phyloP scores from a whole-genome alignment of 2,113 vertebrate genomes.

The Hypanus sabinus region DNA sequence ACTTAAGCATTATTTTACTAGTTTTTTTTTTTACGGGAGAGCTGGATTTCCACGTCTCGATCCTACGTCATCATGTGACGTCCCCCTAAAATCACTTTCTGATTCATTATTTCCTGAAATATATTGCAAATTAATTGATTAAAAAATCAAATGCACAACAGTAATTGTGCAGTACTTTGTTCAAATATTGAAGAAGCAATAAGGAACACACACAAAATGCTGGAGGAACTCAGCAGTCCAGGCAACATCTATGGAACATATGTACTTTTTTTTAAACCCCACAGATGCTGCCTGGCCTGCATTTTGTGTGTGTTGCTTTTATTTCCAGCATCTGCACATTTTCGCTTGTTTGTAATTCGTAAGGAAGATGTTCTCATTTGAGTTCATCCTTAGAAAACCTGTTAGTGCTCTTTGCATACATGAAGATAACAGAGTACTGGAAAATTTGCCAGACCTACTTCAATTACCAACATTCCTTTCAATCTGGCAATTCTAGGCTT shows the following conservation, averaged over 20 bases:
- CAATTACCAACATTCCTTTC: background rate
- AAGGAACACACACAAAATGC: background rate
- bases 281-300: no score
- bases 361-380: background rate
- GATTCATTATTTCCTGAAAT: no score
- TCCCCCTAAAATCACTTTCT: no score
- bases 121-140: background rate
- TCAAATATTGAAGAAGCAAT: background rate
- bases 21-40: no score
- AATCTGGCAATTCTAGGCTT: background rate
- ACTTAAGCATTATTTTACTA: no score
- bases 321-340: no score
- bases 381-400: background rate
- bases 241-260: no score
- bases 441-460: background rate
- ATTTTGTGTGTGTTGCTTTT: no score
- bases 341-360: background rate
- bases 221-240: no score
- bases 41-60: no score
- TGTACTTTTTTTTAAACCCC: no score
- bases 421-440: background rate
- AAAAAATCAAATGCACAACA: background rate
- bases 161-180: background rate
- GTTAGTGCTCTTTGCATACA: background rate
- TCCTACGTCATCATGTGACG: no score